Percentiles rank a stretch among this genome's conserved stretches.
Evolutionary conservation across 2,888 invertebrate genomes (phyloP).

Genomic region (Andrena bucephala): DNA sequence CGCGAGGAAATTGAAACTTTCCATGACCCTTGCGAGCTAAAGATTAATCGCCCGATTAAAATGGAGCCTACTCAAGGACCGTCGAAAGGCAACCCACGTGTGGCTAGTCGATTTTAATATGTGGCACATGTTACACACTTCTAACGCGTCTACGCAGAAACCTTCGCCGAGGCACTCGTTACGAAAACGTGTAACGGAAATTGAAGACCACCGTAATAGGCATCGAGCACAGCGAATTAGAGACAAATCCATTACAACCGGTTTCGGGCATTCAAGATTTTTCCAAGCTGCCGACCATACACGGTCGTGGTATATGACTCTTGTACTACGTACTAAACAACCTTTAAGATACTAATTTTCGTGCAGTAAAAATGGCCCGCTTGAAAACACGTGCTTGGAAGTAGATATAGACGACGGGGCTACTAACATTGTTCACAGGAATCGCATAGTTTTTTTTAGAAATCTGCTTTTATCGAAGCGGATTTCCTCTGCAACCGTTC

Average conservation of each 20-base stretch:
- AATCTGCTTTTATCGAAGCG: slow-evolving; percentile 44
- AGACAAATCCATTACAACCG: slow-evolving; percentile 58
- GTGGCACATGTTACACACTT: slow-evolving; percentile 24
- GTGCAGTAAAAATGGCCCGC: background rate
- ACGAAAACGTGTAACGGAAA: slow-evolving; percentile 53
- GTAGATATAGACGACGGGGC: background rate
- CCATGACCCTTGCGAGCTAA: slow-evolving; percentile 4
- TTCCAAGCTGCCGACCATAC: slow-evolving; percentile 18
- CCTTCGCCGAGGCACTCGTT: slow-evolving; percentile 29
- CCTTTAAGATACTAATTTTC: background rate
- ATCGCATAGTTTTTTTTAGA: slow-evolving; percentile 18
- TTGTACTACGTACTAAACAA: background rate
- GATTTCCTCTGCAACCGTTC: slow-evolving; percentile 41
- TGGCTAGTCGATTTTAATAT: slow-evolving; percentile 27
- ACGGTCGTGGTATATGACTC: background rate
- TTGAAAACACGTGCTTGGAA: background rate
- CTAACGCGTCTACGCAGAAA: slow-evolving; percentile 21
- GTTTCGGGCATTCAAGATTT: slow-evolving; percentile 42
- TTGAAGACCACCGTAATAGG: slow-evolving; percentile 27
- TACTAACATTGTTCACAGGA: background rate
- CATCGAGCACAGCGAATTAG: slow-evolving; percentile 23
- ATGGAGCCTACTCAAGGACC: slow-evolving; percentile 12
- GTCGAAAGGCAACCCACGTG: slow-evolving; percentile 20
- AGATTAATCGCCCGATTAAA: slow-evolving; percentile 2
- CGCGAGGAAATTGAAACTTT: slow-evolving; percentile 16